These are phyloP conservation scores for Solenodon paradoxus DNA, from an alignment of 2,113 vertebrate species.

Conservation along the genomic window DNA sequence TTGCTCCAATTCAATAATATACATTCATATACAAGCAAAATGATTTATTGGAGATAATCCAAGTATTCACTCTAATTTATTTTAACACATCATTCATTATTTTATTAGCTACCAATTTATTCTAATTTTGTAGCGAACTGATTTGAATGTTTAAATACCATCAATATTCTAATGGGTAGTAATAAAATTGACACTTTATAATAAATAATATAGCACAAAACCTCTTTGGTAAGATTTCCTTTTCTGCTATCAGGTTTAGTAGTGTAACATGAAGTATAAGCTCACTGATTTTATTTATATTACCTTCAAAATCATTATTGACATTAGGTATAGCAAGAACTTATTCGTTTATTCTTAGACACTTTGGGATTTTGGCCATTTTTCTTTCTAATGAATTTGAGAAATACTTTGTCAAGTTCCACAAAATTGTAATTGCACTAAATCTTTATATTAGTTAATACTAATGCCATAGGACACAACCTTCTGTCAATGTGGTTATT, in stretches of 20 bases:
- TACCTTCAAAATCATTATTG: background rate
- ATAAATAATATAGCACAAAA: too few relatives aligned
- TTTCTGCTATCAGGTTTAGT: background rate
- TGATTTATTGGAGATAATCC: background rate
- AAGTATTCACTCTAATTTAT: background rate
- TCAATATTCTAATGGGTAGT: background rate
- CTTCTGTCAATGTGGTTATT: background rate
- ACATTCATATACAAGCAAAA: background rate
- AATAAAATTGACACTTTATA: background rate
- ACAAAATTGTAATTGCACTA: background rate
- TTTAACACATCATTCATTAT: background rate
- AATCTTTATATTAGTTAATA: background rate
- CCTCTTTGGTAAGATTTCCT: too few relatives aligned
- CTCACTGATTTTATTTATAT: background rate
- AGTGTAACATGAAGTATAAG: background rate
- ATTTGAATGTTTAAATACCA: background rate
- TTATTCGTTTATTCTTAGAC: background rate
- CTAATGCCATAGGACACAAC: background rate
- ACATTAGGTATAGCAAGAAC: background rate
- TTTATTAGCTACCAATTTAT: background rate
- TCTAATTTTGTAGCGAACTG: background rate
- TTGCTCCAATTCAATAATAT: background rate
- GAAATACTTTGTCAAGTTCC: background rate
- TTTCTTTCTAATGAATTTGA: background rate
- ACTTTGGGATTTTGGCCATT: background rate